Evolutionary conservation across 2,888 invertebrate species (phyloP).

Genomic region (Portevinia maculata): DNA sequence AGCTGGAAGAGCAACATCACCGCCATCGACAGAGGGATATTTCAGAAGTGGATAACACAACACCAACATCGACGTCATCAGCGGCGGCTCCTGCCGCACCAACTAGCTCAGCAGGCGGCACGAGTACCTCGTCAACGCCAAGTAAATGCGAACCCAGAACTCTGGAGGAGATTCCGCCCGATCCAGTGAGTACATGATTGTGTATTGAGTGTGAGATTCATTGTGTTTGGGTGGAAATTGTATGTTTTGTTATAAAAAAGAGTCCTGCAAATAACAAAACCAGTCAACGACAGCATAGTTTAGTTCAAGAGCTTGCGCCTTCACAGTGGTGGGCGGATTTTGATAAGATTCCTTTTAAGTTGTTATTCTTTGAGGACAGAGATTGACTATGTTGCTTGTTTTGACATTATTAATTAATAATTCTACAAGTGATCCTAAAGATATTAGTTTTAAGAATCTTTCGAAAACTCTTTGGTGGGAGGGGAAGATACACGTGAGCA

Average conservation of each 20-base stretch:
- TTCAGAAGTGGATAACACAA: slow-evolving; percentile 53
- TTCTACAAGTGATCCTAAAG: slow-evolving; percentile 44
- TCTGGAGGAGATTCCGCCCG: slow-evolving; percentile 81
- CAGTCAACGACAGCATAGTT: slow-evolving; percentile 2
- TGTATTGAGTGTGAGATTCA: slow-evolving; percentile 6
- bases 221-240: not conserved
- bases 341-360: slow-evolving; percentile 33
- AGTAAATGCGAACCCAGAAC: slow-evolving; percentile 81
- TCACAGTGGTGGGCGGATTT: slow-evolving; percentile 21
- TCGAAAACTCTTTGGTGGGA: slow-evolving; percentile 34
- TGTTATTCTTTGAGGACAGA: slow-evolving; percentile 25
- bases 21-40: slow-evolving; percentile 64
- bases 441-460: slow-evolving; percentile 57
- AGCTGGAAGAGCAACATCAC: slow-evolving; percentile 63
- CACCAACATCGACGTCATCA: slow-evolving; percentile 62
- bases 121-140: slow-evolving; percentile 67
- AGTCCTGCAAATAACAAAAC: slow-evolving; percentile 24
- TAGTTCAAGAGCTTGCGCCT: not conserved
- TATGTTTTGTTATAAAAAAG: slow-evolving; percentile 24
- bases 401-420: slow-evolving; percentile 25
- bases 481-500: slow-evolving; percentile 1
- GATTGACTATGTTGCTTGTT: slow-evolving; percentile 11
- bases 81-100: slow-evolving; percentile 47
- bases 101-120: slow-evolving; percentile 23
- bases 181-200: slow-evolving; percentile 80